Conservation (phyloP, 2,797 vertebrate genomes). For the Chelmon rostratus region DNA sequence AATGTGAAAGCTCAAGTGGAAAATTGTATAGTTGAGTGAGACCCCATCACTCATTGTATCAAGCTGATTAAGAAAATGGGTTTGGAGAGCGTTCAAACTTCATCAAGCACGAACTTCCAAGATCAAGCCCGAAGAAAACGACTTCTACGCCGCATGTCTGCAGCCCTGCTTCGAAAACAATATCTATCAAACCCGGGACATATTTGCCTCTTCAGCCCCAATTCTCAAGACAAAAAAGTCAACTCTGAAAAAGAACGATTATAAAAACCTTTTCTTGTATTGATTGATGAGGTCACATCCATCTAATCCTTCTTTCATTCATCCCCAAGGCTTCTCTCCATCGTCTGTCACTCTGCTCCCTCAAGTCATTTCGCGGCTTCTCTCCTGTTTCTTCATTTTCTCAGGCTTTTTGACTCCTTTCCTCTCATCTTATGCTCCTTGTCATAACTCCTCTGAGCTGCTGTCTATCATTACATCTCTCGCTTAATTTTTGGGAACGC, state of each 20-base stretch:
- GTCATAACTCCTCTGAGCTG: conserved; percentile 41
- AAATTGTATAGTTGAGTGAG: no score
- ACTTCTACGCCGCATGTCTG: conserved; percentile 3
- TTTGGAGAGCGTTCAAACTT: neutral
- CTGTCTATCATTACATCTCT: conserved; percentile 38
- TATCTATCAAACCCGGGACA: conserved; percentile 1
- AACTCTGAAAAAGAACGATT: conserved; percentile 44
- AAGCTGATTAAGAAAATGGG: neutral
- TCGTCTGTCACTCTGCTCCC: conserved; percentile 58
- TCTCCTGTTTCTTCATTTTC: conserved; percentile 41
- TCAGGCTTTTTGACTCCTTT: conserved; percentile 34
- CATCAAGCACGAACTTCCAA: neutral
- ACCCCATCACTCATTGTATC: neutral
- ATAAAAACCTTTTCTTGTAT: conserved; percentile 51
- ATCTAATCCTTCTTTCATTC: conserved; percentile 49
- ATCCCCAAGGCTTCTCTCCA: conserved; percentile 41
- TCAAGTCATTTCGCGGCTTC: conserved; percentile 55
- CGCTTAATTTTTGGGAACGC: conserved; percentile 30
- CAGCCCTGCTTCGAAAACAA: conserved; percentile 1
- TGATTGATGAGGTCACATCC: conserved; percentile 61
- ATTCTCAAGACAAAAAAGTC: conserved; percentile 37
- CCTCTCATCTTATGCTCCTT: conserved; percentile 34
- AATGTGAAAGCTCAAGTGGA: neutral
- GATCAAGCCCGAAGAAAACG: neutral
- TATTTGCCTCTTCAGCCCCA: conserved; percentile 11